Conservation (phyloP, 2,888 invertebrate species). For the Lasioglossum calceatum region DNA sequence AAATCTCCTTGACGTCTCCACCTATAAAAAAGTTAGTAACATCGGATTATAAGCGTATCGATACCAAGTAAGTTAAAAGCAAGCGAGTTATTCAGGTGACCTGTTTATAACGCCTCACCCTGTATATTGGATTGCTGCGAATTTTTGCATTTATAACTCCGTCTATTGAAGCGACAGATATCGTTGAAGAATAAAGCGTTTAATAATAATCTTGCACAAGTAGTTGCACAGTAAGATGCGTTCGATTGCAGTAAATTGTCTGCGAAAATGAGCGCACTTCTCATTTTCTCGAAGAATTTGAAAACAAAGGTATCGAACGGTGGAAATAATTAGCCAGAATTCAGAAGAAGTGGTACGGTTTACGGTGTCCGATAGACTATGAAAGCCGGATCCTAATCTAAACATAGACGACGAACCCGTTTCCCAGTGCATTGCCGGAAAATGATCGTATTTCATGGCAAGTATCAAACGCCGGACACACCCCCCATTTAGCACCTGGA, state of each 20-base stretch:
- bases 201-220: background rate
- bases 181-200: background rate
- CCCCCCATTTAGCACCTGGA: constrained; percentile 74
- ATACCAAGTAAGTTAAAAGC: too few species aligned
- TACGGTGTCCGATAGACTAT: background rate
- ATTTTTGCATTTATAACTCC: background rate
- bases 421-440: constrained; percentile 58
- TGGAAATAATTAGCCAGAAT: background rate
- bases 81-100: too few species aligned
- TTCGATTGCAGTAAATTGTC: background rate
- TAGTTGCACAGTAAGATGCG: background rate
- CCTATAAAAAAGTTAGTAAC: too few species aligned
- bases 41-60: too few species aligned
- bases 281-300: background rate
- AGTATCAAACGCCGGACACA: constrained; percentile 64
- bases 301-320: background rate
- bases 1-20: too few species aligned
- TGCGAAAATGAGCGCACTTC: background rate
- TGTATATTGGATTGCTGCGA: background rate
- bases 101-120: too few species aligned
- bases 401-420: constrained; percentile 3
- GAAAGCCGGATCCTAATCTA: background rate
- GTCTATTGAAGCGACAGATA: background rate
- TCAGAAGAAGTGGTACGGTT: background rate
- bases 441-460: constrained; percentile 59